A percentile compares a stretch with the other conserved stretches of the same genome.
phyloP scores from a whole-genome alignment of 2,797 vertebrate species.

The Mus caroli region DNA sequence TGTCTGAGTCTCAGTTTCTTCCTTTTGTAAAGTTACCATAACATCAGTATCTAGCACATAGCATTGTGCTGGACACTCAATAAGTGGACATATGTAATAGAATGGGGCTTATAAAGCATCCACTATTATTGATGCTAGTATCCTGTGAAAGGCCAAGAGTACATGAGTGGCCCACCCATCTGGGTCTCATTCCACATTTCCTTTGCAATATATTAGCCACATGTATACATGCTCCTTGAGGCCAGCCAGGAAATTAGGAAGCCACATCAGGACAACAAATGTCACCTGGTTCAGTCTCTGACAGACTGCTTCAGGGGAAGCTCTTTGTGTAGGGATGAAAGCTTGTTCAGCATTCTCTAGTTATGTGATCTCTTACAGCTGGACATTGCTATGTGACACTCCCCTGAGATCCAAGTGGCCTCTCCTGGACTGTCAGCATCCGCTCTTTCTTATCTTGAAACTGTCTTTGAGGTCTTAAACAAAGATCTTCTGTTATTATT shows the following conservation, averaged over 20 bases:
- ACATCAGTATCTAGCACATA: neutral
- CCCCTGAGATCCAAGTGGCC: constrained; percentile 69
- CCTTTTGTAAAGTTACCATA: neutral
- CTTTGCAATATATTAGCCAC: constrained; percentile 32
- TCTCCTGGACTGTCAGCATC: constrained; percentile 74
- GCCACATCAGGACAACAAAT: constrained; percentile 55
- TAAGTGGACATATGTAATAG: neutral
- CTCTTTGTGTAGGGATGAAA: constrained; percentile 41
- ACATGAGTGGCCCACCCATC: constrained; percentile 30
- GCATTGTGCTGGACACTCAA: neutral
- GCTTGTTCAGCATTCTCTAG: neutral
- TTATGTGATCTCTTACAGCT: constrained; percentile 76
- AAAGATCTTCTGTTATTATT: constrained; percentile 76
- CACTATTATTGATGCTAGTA: neutral
- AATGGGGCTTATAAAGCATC: neutral
- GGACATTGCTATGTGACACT: constrained; percentile 64
- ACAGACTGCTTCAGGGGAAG: constrained; percentile 52
- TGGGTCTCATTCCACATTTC: constrained; percentile 56
- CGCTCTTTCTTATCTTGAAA: constrained; percentile 80
- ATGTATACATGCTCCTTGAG: constrained; percentile 54
- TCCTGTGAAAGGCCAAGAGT: constrained; percentile 54
- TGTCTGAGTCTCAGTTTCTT: neutral
- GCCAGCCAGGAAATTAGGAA: constrained; percentile 53
- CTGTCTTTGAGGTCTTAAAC: constrained; percentile 70
- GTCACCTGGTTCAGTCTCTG: constrained; percentile 56